These are phyloP conservation scores for Saguinus imperator DNA, from an alignment of 2,113 vertebrate genomes.

Conservation along the genomic window DNA sequence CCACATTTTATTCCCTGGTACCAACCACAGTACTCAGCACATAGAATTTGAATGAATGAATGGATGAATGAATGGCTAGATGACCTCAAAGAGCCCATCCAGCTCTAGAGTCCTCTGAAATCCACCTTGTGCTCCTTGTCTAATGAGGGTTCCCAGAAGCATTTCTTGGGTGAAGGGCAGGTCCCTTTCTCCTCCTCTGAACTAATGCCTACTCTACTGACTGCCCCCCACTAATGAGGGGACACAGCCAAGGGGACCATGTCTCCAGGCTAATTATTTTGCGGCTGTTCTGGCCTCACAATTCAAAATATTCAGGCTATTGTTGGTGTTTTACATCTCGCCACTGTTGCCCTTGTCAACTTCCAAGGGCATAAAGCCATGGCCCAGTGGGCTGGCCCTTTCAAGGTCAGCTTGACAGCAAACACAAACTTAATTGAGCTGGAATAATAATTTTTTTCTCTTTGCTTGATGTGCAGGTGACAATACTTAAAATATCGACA, in stretches of 20 bases:
- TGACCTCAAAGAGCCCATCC: background rate
- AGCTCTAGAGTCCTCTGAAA: background rate
- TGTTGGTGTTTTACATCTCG: conserved; percentile 69
- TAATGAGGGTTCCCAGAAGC: conserved; percentile 62
- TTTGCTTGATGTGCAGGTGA: conserved; percentile 76
- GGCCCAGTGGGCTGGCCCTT: conserved; percentile 52
- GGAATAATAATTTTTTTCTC: conserved; percentile 69
- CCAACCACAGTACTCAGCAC: background rate
- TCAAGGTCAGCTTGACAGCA: conserved; percentile 73
- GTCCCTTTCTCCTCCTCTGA: conserved; percentile 55
- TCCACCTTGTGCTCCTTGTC: background rate
- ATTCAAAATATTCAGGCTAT: conserved; percentile 59
- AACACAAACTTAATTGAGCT: conserved; percentile 79
- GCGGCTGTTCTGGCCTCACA: conserved; percentile 45
- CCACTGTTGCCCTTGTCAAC: conserved; percentile 58
- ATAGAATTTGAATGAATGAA: background rate
- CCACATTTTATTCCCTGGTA: too few relatives aligned
- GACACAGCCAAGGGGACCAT: conserved; percentile 61
- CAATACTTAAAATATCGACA: conserved; percentile 76
- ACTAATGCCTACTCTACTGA: background rate
- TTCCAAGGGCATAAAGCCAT: conserved; percentile 56
- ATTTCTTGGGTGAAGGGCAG: conserved; percentile 56
- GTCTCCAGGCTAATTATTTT: conserved; percentile 74
- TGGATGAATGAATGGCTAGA: background rate
- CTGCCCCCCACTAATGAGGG: conserved; percentile 67